Percentiles rank a stretch among this genome's conserved stretches.
phyloP scores from a whole-genome alignment of 2,888 invertebrate genomes.

The Aphrophora alni region DNA sequence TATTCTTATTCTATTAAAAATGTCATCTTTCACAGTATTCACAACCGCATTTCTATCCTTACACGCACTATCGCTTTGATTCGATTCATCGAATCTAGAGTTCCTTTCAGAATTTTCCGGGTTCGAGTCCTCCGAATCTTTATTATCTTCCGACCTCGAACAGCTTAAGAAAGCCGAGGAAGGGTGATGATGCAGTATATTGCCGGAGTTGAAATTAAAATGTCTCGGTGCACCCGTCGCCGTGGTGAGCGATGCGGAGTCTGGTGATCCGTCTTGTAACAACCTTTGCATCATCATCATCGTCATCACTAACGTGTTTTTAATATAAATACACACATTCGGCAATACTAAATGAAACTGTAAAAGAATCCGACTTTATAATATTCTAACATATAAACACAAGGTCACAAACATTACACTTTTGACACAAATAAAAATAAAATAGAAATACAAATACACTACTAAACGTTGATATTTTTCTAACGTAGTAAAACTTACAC shows the following conservation, averaged over 20 bases:
- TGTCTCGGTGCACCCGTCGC: constrained; percentile 21
- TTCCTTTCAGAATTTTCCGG: constrained; percentile 42
- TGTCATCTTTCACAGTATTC: constrained; percentile 50
- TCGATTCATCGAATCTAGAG: constrained; percentile 52
- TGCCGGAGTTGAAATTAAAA: constrained; percentile 30
- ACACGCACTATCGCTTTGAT: constrained; percentile 51
- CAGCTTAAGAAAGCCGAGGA: constrained; percentile 36
- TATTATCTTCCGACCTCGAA: constrained; percentile 28
- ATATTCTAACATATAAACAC: too few species aligned
- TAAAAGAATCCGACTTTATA: too few species aligned
- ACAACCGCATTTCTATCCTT: constrained; percentile 35
- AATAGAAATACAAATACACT: background rate
- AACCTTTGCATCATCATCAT: constrained; percentile 50
- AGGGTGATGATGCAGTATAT: constrained; percentile 36
- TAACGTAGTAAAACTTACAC: background rate
- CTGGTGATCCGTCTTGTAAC: constrained; percentile 55
- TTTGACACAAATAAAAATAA: too few species aligned
- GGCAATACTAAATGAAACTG: too few species aligned
- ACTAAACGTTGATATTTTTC: background rate
- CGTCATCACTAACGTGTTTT: constrained; percentile 45
- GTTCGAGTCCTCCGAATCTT: constrained; percentile 41
- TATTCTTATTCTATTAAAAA: background rate
- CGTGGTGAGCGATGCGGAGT: constrained; percentile 58
- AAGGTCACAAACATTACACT: too few species aligned
- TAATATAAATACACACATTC: background rate